A percentile compares a stretch with the other conserved stretches of the same genome.
phyloP scores from a whole-genome alignment of 2,113 vertebrate genomes.

The Heterotilapia buettikoferi region DNA sequence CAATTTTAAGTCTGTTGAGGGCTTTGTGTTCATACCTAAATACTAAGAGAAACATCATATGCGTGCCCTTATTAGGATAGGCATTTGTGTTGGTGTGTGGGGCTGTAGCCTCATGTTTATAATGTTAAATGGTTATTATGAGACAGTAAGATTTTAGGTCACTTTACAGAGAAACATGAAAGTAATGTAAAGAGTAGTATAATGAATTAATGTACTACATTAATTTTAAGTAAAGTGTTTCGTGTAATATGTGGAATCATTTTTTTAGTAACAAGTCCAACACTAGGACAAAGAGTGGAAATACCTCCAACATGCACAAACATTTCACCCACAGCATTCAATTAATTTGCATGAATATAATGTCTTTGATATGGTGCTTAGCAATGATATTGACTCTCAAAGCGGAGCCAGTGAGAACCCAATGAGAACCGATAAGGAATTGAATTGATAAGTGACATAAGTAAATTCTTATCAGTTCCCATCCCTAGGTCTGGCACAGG shows the following conservation, averaged over 20 bases:
- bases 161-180: not conserved
- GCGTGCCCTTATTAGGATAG: not conserved
- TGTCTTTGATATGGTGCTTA: not conserved
- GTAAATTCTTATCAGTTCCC: not conserved
- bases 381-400: not conserved
- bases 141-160: not conserved
- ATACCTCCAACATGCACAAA: not conserved
- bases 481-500: not conserved
- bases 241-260: not conserved
- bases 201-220: not conserved
- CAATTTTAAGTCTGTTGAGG: not conserved
- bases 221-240: not conserved
- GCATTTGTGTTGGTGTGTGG: not conserved
- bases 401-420: not conserved
- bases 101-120: not conserved
- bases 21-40: not conserved
- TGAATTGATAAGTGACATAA: fast-evolving
- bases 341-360: not conserved
- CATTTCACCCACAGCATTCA: not conserved
- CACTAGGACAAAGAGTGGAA: not conserved
- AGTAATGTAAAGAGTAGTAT: fast-evolving
- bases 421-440: fast-evolving
- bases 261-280: not conserved
- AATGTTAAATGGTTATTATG: not conserved
- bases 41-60: not conserved